A percentile compares a stretch with the other conserved stretches of the same genome.
These are phyloP conservation scores for Pelvicachromis taeniatus DNA, from an alignment of 2,113 vertebrate genomes.

Conservation along the genomic window DNA sequence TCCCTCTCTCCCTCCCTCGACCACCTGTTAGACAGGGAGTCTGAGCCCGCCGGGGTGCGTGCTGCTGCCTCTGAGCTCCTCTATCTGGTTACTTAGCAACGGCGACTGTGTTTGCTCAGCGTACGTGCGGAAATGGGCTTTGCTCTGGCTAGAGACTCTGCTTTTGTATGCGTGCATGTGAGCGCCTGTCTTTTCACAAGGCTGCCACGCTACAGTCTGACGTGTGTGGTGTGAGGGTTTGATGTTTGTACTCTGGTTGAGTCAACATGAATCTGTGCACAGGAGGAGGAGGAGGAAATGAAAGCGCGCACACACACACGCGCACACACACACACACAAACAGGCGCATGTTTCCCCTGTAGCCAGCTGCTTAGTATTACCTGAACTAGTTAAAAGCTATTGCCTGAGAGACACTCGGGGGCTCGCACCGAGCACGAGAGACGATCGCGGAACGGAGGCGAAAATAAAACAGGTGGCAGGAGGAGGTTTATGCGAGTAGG, in stretches of 20 bases:
- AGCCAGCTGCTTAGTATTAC: slow-evolving; percentile 26
- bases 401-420: slow-evolving; percentile 1
- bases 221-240: background rate
- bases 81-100: slow-evolving; percentile 75
- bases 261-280: slow-evolving; percentile 8
- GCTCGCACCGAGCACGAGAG: background rate
- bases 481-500: slow-evolving; percentile 14
- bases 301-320: background rate
- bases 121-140: slow-evolving; percentile 62
- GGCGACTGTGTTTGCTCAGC: slow-evolving; percentile 68
- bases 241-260: slow-evolving; percentile 24
- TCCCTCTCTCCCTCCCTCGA: slow-evolving; percentile 18
- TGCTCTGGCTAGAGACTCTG: slow-evolving; percentile 45
- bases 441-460: background rate
- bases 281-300: slow-evolving; percentile 35
- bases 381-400: slow-evolving; percentile 22
- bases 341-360: background rate
- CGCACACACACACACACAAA: background rate
- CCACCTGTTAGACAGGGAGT: slow-evolving; percentile 69
- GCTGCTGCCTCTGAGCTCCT: slow-evolving; percentile 63
- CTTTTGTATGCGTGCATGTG: slow-evolving; percentile 36
- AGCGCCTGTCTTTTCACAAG: slow-evolving; percentile 24
- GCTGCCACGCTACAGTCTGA: slow-evolving; percentile 27
- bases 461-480: slow-evolving; percentile 14
- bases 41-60: slow-evolving; percentile 51